These are phyloP conservation scores for Actenoides hombroni DNA, from an alignment of 2,113 vertebrate genomes.

Conservation along the genomic window DNA sequence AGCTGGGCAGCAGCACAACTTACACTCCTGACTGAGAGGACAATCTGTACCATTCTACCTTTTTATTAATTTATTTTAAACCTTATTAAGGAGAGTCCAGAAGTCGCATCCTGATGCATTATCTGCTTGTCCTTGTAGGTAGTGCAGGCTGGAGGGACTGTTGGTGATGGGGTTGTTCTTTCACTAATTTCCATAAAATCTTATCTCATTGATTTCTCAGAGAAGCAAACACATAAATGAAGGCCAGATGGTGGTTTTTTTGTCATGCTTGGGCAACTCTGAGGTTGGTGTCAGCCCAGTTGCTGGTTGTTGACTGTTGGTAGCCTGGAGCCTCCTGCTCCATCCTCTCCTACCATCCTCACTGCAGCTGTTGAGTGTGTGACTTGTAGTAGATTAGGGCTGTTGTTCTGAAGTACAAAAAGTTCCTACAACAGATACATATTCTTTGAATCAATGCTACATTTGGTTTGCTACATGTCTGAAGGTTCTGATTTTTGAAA, in stretches of 20 bases:
- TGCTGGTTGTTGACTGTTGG: background rate
- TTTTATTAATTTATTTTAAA: background rate
- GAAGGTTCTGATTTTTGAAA: background rate
- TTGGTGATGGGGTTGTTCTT: background rate
- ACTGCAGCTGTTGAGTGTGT: accelerated
- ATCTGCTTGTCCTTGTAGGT: background rate
- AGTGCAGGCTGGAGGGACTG: background rate
- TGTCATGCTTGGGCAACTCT: background rate
- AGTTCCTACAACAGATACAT: background rate
- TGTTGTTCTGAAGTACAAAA: background rate
- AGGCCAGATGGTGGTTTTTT: background rate
- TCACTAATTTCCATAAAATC: background rate
- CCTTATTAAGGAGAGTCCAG: background rate
- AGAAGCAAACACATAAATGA: background rate
- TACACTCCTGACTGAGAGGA: background rate
- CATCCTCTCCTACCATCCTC: background rate
- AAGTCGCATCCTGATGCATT: background rate
- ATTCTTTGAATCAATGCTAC: background rate
- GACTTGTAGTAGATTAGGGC: background rate
- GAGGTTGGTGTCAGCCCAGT: background rate
- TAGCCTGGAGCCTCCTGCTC: background rate
- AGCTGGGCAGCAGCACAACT: background rate
- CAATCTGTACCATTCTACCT: background rate
- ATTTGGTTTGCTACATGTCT: background rate
- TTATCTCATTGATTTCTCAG: background rate